Conservation (phyloP, 64 coral and sea anemone species). For the Pocillopora verrucosa region DNA sequence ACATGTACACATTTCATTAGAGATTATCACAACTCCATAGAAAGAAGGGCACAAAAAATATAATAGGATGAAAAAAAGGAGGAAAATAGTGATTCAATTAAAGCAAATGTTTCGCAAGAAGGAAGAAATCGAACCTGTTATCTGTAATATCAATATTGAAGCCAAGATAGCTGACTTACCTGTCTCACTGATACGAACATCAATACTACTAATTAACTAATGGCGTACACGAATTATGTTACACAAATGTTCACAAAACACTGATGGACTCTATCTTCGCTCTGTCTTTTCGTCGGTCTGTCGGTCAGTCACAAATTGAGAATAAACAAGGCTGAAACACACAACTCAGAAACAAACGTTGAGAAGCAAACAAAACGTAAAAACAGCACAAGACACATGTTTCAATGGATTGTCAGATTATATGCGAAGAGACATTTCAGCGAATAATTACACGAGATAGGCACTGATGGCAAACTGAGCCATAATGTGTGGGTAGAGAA, state of each 20-base stretch:
- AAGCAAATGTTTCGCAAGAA: background rate
- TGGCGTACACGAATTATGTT: background rate
- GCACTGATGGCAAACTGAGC: no score
- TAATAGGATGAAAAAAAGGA: no score
- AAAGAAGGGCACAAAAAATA: no score
- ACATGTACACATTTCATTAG: no score
- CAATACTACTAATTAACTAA: background rate
- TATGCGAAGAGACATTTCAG: background rate
- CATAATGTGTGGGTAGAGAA: no score
- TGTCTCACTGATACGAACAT: background rate
- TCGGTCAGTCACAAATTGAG: slow-evolving; percentile 29
- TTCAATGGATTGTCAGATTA: background rate
- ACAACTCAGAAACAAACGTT: slow-evolving; percentile 22
- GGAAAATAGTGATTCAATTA: no score
- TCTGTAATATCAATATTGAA: no score
- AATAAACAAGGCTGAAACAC: background rate
- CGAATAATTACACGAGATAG: background rate
- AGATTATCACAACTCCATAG: no score
- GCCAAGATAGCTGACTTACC: background rate
- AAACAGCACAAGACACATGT: background rate
- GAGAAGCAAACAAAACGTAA: background rate
- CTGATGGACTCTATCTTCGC: background rate
- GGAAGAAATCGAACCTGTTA: background rate
- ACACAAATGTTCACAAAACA: background rate
- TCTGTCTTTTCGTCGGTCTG: slow-evolving; percentile 6